Evolutionary conservation across 2,797 vertebrate genomes (phyloP), one percentile per base, ranked within the genome.

Genomic region (Cossypha caffra): DNA sequence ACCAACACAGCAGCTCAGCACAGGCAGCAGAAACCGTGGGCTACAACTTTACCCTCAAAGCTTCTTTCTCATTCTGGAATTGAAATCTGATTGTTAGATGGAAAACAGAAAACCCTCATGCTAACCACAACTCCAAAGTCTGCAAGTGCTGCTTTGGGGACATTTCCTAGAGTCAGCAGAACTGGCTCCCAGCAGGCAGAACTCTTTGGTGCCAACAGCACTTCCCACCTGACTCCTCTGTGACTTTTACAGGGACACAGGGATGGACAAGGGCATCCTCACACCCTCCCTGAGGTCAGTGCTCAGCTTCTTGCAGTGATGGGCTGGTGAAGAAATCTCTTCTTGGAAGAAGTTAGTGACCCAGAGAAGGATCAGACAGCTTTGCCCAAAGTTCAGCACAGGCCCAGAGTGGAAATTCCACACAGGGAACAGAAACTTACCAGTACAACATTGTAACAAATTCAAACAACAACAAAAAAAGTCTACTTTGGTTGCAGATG

Each of bases 91-190:
- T 55, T 75, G 77, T 63, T 20, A 78, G 69, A 66, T 85, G 77
- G 73, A 95, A 96, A 97, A 90, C 35, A 91, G 48, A 93, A 94
- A 91, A 66, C 21, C 67, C 63, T 71, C 10, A 9, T 2, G 35
- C 21, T 87, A 86, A 86, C 86, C 92, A 63, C 93, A 96, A 9
- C 77, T 90, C 88, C 88, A 82, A 66, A 90, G 86, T 9, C 50
- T 88, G 80, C 51, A 54, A 81, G 58, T 10, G 40, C 21, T 59
- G 51, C 58, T 78, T 10, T 35, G 47, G 71, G 62, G 83, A 26
- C 13, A 13, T 67, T 73, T 82, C 68, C 61, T 50, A 17, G 26
- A 79, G 71, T 85, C 82, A 95, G 94, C 85, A 91, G 50, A 95
- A 63, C 15, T 8, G 23, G 45, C 31, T 88, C 35, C 66, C 5